Base-by-base conservation (phyloP, 2,113 vertebrate species). In the Tyrannus savana region DNA sequence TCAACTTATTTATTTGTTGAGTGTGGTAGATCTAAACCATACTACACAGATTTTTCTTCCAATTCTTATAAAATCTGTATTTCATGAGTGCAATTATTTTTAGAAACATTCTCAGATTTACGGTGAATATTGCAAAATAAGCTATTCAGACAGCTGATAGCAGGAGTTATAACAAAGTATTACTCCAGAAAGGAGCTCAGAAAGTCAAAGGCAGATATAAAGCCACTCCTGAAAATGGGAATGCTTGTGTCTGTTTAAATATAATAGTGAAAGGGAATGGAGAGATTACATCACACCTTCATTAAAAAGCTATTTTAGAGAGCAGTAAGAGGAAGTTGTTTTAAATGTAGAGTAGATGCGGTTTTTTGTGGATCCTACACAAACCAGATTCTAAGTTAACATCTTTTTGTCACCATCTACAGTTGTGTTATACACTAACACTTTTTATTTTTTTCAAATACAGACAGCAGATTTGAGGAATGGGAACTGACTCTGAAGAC, bases 1-100 rank as follows among this genome's bases (percentile, higher is more conserved):
- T 96, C 89, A 93, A 71, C 89, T 94, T 87, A 53, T 69, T 87
- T 83, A 75, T 77, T 94, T 90, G 84, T 76, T 71, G 74, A 85
- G 81, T 64, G 55, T 84, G 76, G 89, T 83, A 87, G 66, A 93
- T 73, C 46, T 73, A 96, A 96, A 87, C 81, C 78, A 89, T 93
- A 92, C 69, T 53, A 37, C 95, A 63, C 47, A 79, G 74, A 55
- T 90, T 42, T 93, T 95, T 93, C 87, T 91, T 59, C 28, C 58
- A 87, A 4, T 89, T 77, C 78, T 82, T 93, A 79, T 13, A 87
- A 93, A 87, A 93, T 79, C 89, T 96, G 71, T 79, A 35, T 91
- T 87, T 87, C 87, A 85, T 85, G 63, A 95, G 27, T 0, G 0
- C 53, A 89, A 85, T 89, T 94, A 84, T 84, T 96, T 95, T 96